phyloP scores from a whole-genome alignment of 2,888 invertebrate genomes.

The Deladenus siricidicola region DNA sequence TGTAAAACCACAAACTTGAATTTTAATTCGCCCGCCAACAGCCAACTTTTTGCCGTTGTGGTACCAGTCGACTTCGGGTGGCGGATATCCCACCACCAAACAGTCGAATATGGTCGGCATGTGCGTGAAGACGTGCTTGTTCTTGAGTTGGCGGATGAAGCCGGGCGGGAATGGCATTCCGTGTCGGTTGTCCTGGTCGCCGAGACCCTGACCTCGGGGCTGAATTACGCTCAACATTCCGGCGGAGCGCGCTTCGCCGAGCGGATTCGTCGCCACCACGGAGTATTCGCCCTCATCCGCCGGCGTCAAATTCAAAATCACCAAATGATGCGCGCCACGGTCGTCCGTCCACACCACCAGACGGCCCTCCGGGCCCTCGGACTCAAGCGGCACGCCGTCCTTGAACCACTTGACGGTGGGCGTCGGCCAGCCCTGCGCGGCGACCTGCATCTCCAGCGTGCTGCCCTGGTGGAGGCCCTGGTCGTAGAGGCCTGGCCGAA shows the following conservation, averaged over 20 bases:
- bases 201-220: conserved; percentile 32
- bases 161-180: conserved; percentile 53
- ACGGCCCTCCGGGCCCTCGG: conserved; percentile 45
- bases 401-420: conserved; percentile 56
- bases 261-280: conserved; percentile 51
- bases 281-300: conserved; percentile 54
- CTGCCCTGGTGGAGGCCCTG: conserved; percentile 51
- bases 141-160: conserved; percentile 52
- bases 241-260: conserved; percentile 51
- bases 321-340: conserved; percentile 49
- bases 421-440: conserved; percentile 54
- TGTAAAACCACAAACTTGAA: too few relatives aligned
- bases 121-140: conserved; percentile 53
- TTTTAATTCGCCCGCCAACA: conserved; percentile 55
- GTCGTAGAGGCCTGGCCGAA: conserved; percentile 50
- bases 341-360: conserved; percentile 51
- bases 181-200: conserved; percentile 24
- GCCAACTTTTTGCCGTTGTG: conserved; percentile 56
- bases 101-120: conserved; percentile 54
- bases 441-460: conserved; percentile 54
- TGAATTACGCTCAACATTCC: conserved; percentile 46
- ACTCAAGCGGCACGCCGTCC: conserved; percentile 43
- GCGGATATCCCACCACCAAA: conserved; percentile 49
- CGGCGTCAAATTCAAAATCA: conserved; percentile 47
- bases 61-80: conserved; percentile 50